These are phyloP conservation scores for Diplolepis rosae DNA, from an alignment of 2,888 invertebrate species.

Conservation along the genomic window DNA sequence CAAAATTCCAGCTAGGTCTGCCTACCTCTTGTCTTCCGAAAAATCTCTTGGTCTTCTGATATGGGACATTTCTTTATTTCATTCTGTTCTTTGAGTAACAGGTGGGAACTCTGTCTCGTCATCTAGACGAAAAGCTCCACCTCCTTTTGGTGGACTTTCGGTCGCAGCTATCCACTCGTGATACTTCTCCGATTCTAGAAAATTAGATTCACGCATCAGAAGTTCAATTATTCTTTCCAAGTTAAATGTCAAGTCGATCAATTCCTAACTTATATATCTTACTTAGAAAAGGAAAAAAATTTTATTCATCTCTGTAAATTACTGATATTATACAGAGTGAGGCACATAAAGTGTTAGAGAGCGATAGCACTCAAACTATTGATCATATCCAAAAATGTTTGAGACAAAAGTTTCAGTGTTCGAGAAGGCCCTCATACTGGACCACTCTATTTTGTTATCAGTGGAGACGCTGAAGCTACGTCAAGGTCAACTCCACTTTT, in stretches of 20 bases:
- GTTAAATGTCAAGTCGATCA: slow-evolving; percentile 18
- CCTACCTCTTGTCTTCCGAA: neutral
- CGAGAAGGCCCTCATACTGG: too few species aligned
- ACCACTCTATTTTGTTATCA: too few species aligned
- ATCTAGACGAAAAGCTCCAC: slow-evolving; percentile 81
- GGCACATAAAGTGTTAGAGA: too few species aligned
- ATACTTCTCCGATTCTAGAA: slow-evolving; percentile 83
- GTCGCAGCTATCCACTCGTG: slow-evolving; percentile 84
- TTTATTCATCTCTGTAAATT: too few species aligned
- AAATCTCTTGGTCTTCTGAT: neutral
- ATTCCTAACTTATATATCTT: too few species aligned
- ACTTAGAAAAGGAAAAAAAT: too few species aligned
- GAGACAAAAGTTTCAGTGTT: too few species aligned
- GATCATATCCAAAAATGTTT: too few species aligned
- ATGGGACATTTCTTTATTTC: slow-evolving; percentile 53
- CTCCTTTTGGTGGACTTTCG: slow-evolving; percentile 81
- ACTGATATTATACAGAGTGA: too few species aligned
- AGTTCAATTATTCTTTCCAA: neutral
- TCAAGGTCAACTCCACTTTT: too few species aligned
- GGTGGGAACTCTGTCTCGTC: slow-evolving; percentile 91
- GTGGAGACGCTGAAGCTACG: too few species aligned
- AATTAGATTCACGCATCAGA: slow-evolving; percentile 33
- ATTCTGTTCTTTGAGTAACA: slow-evolving; percentile 79
- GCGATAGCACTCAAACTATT: too few species aligned
- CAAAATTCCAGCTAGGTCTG: neutral